Evolutionary conservation across 2,888 invertebrate species (phyloP).

Genomic region (Helleia helle): DNA sequence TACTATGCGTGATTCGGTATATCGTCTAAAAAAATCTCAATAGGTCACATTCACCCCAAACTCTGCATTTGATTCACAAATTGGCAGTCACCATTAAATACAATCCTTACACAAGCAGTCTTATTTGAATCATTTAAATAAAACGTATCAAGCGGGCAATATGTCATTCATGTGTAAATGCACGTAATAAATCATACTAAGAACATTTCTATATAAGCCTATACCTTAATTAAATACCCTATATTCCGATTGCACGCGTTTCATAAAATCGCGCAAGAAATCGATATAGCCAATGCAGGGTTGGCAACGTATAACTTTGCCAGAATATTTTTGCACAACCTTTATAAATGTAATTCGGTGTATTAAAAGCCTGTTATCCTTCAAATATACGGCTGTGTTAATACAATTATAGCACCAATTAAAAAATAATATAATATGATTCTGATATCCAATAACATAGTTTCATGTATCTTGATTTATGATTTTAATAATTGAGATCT

Average conservation of each 20-base stretch:
- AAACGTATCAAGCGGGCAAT: constrained; percentile 33
- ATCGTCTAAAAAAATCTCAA: not conserved
- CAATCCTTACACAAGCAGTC: constrained; percentile 57
- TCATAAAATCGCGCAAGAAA: constrained; percentile 44
- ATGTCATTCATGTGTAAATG: constrained; percentile 40
- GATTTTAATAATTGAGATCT: not conserved
- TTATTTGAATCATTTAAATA: constrained; percentile 46
- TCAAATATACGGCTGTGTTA: too few relatives aligned
- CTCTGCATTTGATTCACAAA: constrained; percentile 24
- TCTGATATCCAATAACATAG: too few relatives aligned
- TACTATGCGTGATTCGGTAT: not conserved
- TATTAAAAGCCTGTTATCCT: too few relatives aligned
- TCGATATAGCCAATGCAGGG: constrained; percentile 61
- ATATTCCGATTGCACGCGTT: constrained; percentile 61
- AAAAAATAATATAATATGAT: too few relatives aligned
- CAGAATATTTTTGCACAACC: too few relatives aligned
- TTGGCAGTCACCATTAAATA: constrained; percentile 56
- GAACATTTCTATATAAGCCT: constrained; percentile 51
- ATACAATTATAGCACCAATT: too few relatives aligned
- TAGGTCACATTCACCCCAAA: not conserved
- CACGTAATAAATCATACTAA: constrained; percentile 40
- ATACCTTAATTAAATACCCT: constrained; percentile 49
- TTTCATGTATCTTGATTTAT: too few relatives aligned
- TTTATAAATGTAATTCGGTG: too few relatives aligned
- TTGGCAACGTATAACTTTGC: too few relatives aligned